A percentile compares a stretch with the other conserved stretches of the same genome.
Conservation (phyloP, 1,140 invertebrate genomes). For the Anthonomus grandis region DNA sequence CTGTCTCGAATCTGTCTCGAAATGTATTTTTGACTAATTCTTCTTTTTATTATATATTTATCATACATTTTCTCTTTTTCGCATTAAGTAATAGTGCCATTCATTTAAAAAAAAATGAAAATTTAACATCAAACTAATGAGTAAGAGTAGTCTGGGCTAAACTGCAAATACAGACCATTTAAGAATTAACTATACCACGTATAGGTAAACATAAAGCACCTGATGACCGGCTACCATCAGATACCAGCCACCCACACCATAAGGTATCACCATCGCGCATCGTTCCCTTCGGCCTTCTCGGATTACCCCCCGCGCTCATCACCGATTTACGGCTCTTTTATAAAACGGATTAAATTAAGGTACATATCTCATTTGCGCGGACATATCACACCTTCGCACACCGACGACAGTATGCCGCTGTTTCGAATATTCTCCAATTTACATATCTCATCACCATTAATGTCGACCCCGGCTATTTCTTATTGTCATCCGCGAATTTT, state of each 20-base stretch:
- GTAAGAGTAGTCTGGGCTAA: background rate
- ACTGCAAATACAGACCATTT: background rate
- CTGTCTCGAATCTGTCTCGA: no score
- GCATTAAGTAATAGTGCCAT: no score
- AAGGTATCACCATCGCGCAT: constrained; percentile 19
- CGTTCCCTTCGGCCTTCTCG: constrained; percentile 5
- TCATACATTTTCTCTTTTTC: no score
- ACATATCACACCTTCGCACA: constrained; percentile 31
- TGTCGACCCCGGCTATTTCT: constrained; percentile 26
- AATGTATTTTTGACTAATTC: no score
- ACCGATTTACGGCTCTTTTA: constrained; percentile 31
- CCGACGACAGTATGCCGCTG: constrained; percentile 25
- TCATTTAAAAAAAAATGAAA: background rate
- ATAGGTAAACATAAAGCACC: constrained; percentile 15
- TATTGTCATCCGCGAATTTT: constrained; percentile 24
- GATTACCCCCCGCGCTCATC: constrained; percentile 19
- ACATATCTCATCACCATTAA: constrained; percentile 36
- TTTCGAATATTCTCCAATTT: constrained; percentile 26
- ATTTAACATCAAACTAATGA: background rate
- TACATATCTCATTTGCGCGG: constrained; percentile 30
- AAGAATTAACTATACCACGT: constrained; percentile 5
- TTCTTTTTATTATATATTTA: no score
- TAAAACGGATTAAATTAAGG: constrained; percentile 32
- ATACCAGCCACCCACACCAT: constrained; percentile 25
- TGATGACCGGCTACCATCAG: constrained; percentile 16